A percentile compares a stretch with the other conserved stretches of the same genome.
These are phyloP conservation scores for Psix sp. DNA, from an alignment of 1,140 invertebrate species.

Conservation along the genomic window DNA sequence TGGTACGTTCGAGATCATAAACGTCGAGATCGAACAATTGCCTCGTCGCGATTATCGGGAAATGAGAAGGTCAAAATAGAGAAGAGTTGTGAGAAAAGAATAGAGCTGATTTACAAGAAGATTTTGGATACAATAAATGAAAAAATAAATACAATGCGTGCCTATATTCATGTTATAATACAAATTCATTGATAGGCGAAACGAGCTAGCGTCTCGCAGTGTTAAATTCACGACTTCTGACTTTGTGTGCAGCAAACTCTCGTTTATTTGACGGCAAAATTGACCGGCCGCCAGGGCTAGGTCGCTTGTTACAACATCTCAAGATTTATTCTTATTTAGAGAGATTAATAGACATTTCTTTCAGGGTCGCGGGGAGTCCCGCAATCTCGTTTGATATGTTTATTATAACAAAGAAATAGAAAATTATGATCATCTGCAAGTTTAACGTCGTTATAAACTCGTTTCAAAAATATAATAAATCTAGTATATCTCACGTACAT, in stretches of 20 bases:
- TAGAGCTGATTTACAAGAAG: constrained; percentile 59
- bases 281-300: constrained; percentile 27
- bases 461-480: constrained; percentile 53
- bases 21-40: not conserved
- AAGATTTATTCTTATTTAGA: not conserved
- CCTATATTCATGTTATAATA: constrained; percentile 73
- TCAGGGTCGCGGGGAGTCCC: too few relatives aligned
- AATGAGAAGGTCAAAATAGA: constrained; percentile 1
- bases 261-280: constrained; percentile 48
- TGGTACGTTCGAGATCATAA: not conserved
- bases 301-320: too few relatives aligned
- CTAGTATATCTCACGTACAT: constrained; percentile 43
- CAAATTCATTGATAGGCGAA: constrained; percentile 62
- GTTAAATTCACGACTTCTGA: constrained; percentile 17
- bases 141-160: constrained; percentile 75
- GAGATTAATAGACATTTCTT: too few relatives aligned
- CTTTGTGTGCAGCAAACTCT: constrained; percentile 46
- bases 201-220: constrained; percentile 45
- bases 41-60: constrained; percentile 1
- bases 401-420: constrained; percentile 16
- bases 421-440: constrained; percentile 21
- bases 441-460: constrained; percentile 48
- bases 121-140: constrained; percentile 67
- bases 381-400: too few relatives aligned
- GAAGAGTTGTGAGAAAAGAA: constrained; percentile 2